Evolutionary conservation across 1,140 invertebrate genomes (phyloP).

Genomic region (Drosophila arawakana): DNA sequence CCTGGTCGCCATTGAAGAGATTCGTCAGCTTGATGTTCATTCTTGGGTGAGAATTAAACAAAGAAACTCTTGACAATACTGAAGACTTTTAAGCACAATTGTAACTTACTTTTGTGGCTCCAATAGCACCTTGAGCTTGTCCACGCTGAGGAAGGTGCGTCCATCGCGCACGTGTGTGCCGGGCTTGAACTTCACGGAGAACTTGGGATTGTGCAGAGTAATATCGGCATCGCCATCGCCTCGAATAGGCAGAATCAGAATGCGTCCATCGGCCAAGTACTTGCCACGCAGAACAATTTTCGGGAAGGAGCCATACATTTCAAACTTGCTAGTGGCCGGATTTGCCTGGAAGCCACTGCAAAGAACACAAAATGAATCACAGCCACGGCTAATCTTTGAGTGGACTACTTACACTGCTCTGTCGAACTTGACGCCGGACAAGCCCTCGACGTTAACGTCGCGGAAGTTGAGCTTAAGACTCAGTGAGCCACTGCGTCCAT

Average conservation of each 20-base stretch:
- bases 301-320: constrained; percentile 77
- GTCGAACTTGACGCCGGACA: constrained; percentile 81
- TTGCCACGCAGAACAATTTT: constrained; percentile 74
- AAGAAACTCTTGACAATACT: background rate
- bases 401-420: constrained; percentile 72
- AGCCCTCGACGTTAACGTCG: constrained; percentile 75
- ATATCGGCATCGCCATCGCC: constrained; percentile 84
- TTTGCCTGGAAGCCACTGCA: constrained; percentile 72
- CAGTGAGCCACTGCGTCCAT: constrained; percentile 72
- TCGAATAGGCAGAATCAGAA: constrained; percentile 77
- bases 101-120: constrained; percentile 74
- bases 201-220: constrained; percentile 70
- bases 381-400: background rate
- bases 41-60: constrained; percentile 79
- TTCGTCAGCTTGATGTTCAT: constrained; percentile 88
- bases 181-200: constrained; percentile 81
- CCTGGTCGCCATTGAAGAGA: constrained; percentile 89
- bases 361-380: background rate
- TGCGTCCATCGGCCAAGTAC: constrained; percentile 78
- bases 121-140: constrained; percentile 78
- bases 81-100: background rate
- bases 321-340: constrained; percentile 78
- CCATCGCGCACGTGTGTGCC: constrained; percentile 60
- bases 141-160: constrained; percentile 67
- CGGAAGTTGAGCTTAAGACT: constrained; percentile 76